A percentile compares a stretch with the other conserved stretches of the same genome.
Conservation (phyloP, 2,888 invertebrate genomes). For the Meiosimyza platycephala region DNA sequence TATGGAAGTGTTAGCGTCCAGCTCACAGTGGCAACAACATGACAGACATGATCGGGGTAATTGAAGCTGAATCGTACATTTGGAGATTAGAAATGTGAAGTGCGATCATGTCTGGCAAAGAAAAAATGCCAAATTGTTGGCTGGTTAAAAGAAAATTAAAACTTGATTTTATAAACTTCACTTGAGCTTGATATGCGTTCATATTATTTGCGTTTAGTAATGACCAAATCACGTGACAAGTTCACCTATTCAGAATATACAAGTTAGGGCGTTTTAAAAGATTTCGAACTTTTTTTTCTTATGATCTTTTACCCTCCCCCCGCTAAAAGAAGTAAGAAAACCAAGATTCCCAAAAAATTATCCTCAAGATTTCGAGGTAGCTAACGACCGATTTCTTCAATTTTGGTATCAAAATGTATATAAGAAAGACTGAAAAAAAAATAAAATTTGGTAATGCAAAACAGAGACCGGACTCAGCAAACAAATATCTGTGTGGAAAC, state of each 20-base stretch:
- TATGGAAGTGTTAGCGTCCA: slow-evolving; percentile 14
- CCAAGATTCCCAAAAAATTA: no score
- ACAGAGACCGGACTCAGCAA: no score
- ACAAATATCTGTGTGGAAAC: no score
- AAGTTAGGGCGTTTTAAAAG: background rate
- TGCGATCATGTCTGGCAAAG: slow-evolving; percentile 14
- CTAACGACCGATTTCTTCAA: no score
- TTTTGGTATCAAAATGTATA: no score
- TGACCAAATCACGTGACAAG: slow-evolving; percentile 18
- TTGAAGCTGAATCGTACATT: slow-evolving; percentile 10
- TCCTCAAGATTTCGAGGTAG: no score
- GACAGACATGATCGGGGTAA: slow-evolving; percentile 15
- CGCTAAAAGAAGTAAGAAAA: no score
- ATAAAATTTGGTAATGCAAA: no score
- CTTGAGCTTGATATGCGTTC: background rate
- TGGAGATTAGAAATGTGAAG: background rate
- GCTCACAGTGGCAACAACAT: background rate
- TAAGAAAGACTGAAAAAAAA: no score
- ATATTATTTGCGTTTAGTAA: background rate
- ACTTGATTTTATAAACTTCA: background rate
- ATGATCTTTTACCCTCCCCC: no score
- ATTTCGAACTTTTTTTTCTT: no score
- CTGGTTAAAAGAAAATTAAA: background rate
- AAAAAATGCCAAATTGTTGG: background rate
- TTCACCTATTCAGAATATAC: no score